Percentiles rank a stretch among this genome's conserved stretches.
phyloP scores from a whole-genome alignment of 2,113 vertebrate species.

The Pelmatolapia mariae region DNA sequence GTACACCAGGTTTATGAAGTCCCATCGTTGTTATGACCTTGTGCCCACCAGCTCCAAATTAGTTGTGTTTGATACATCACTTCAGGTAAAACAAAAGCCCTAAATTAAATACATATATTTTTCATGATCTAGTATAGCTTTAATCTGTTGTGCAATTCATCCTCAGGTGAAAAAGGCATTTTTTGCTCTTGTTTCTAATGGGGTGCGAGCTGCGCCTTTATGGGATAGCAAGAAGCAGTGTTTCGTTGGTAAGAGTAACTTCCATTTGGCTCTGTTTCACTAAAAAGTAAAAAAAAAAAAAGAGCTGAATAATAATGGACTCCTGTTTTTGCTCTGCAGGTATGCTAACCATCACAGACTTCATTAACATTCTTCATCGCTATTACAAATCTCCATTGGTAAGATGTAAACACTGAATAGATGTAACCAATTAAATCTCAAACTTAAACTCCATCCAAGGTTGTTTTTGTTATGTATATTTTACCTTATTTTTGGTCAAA shows the following conservation, averaged over 20 bases:
- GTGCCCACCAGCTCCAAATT: constrained; percentile 97
- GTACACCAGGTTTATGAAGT: constrained; percentile 95
- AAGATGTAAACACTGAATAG: constrained; percentile 30
- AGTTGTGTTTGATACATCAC: constrained; percentile 95
- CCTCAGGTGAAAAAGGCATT: constrained; percentile 96
- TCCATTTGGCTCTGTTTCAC: neutral
- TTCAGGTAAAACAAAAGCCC: constrained; percentile 76
- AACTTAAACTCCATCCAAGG: neutral
- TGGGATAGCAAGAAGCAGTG: constrained; percentile 98
- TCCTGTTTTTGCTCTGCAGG: constrained; percentile 60
- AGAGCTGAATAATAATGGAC: neutral
- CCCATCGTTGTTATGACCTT: constrained; percentile 94
- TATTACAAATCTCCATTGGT: constrained; percentile 98
- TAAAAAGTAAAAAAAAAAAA: neutral
- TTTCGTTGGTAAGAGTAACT: constrained; percentile 83
- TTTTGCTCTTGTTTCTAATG: constrained; percentile 95
- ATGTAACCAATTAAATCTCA: neutral
- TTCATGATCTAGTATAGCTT: neutral
- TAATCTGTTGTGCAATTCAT: neutral
- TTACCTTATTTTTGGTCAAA: neutral
- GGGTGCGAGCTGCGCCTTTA: constrained; percentile 90
- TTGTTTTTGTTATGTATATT: neutral
- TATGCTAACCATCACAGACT: constrained; percentile 98
- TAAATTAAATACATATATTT: neutral
- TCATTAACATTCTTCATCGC: constrained; percentile 96